phyloP scores from a whole-genome alignment of 2,888 invertebrate genomes.

The Melieria picta region DNA sequence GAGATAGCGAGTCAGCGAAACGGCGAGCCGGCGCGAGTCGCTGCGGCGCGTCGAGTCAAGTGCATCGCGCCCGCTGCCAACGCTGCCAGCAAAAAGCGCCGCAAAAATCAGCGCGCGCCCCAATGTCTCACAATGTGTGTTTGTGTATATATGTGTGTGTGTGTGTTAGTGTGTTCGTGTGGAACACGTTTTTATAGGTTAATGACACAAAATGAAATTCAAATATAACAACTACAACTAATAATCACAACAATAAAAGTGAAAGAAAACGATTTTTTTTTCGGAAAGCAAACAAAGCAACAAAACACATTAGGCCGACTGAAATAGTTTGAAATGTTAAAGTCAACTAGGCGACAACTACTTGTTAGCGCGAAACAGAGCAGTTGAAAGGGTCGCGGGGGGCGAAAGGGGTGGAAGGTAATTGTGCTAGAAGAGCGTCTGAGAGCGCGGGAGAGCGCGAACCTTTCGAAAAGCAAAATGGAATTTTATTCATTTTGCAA shows the following conservation, averaged over 20 bases:
- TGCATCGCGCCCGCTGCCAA: conserved; percentile 16
- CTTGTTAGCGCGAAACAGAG: not conserved
- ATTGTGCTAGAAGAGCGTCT: too few relatives aligned
- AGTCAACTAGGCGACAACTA: not conserved
- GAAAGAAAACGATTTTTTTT: conserved; percentile 18
- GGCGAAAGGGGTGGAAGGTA: too few relatives aligned
- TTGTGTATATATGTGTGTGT: not conserved
- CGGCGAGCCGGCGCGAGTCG: too few relatives aligned
- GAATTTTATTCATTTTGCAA: too few relatives aligned
- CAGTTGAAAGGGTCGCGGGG: not conserved
- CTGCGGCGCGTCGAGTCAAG: too few relatives aligned
- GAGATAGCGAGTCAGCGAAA: not conserved
- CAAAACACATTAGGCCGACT: conserved; percentile 8
- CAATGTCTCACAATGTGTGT: too few relatives aligned
- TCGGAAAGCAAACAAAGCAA: conserved; percentile 20
- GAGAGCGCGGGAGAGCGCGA: too few relatives aligned
- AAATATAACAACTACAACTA: conserved; percentile 35
- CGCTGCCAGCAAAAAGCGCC: not conserved
- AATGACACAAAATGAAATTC: conserved; percentile 57
- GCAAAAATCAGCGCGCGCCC: too few relatives aligned
- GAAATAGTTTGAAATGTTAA: not conserved
- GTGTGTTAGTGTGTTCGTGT: conserved; percentile 26
- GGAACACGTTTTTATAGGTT: conserved; percentile 62
- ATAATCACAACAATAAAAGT: conserved; percentile 27
- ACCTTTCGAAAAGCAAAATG: too few relatives aligned